A percentile compares a stretch with the other conserved stretches of the same genome.
Conservation (phyloP, 1,140 invertebrate genomes). For the Amphibalanus amphitrite region DNA sequence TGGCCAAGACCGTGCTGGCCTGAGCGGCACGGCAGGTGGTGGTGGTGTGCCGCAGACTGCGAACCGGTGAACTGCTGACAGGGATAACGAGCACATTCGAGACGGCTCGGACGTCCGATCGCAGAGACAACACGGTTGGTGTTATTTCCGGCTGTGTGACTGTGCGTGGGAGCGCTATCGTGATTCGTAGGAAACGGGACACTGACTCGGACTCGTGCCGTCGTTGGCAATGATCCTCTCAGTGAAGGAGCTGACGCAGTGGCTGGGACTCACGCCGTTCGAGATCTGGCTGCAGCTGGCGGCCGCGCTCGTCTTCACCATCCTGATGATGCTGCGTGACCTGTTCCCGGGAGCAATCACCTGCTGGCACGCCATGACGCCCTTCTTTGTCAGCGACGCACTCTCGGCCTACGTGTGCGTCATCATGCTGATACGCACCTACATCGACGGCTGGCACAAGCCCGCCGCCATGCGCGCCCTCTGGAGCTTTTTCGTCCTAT, state of each 20-base stretch:
- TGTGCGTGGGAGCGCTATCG: no score
- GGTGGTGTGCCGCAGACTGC: no score
- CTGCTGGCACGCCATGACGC: conserved; percentile 68
- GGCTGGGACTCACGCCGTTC: conserved; percentile 82
- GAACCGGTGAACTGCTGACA: no score
- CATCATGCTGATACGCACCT: conserved; percentile 84
- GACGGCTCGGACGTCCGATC: no score
- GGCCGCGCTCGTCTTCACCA: conserved; percentile 61
- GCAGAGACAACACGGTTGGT: no score
- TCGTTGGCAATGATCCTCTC: conserved; percentile 60
- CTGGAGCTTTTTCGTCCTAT: conserved; percentile 68
- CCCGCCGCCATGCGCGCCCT: conserved; percentile 54
- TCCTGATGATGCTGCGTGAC: conserved; percentile 51
- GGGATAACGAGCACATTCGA: no score
- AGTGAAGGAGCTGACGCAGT: conserved; percentile 69
- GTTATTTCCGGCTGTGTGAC: no score
- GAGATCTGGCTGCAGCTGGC: conserved; percentile 80
- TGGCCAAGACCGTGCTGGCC: not conserved
- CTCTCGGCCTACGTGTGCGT: conserved; percentile 84
- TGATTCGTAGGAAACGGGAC: no score
- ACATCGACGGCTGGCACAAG: conserved; percentile 57
- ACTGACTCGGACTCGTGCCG: no score
- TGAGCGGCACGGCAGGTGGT: no score
- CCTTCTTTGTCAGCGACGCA: conserved; percentile 76
- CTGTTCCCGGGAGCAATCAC: conserved; percentile 21